Base-by-base conservation (phyloP, 1,140 invertebrate species). In the Oncopeltus fasciatus region DNA sequence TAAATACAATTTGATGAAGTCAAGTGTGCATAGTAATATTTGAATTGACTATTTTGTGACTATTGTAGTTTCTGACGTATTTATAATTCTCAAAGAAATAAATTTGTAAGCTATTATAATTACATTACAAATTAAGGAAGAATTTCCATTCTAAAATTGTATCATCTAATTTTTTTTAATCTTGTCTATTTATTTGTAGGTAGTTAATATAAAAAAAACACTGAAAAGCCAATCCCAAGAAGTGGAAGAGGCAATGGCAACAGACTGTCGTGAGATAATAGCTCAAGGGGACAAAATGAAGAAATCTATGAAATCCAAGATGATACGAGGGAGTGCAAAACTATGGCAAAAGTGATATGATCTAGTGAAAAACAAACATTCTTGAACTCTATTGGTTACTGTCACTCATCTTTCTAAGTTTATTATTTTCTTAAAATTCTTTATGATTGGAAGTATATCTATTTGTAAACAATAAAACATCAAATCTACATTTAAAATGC, bases 171-270 rank as follows among this genome's bases (percentile, higher is more conserved):
- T n/a, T n/a, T n/a, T n/a, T 38, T 38, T 5, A 38, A 8, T 14
- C 21, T 57, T 18, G 9, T 59, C 9, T 38, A 5, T 56, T 49
- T 58, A 69, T 69, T 71, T 70, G 2, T 71, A 88, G 85, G 83
- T 91, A 62, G 67, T 78, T 29, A 88, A 85, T 72, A 83, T 91
- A 62, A 90, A 89, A 74, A 90, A 90, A 71, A 85, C 84, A 5
- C 72, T 91, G 18, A 91, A 90, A 73, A 81, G 80, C 21, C 85
- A 87, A 74, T 74, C 80, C 2, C 82, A 86, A 70, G 84, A 81
- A 51, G 74, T 79, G 12, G 83, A 84, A 66, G 83, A 83, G 67
- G 73, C 78, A 20, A 77, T 79, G 76, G 72, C 72, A 5, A 74
- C 73, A 27, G 78, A 80, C 62, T 74, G 72, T 31, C 68, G 77